phyloP scores from a whole-genome alignment of 1,140 invertebrate genomes.

The Trichomalopsis sarcophagae region DNA sequence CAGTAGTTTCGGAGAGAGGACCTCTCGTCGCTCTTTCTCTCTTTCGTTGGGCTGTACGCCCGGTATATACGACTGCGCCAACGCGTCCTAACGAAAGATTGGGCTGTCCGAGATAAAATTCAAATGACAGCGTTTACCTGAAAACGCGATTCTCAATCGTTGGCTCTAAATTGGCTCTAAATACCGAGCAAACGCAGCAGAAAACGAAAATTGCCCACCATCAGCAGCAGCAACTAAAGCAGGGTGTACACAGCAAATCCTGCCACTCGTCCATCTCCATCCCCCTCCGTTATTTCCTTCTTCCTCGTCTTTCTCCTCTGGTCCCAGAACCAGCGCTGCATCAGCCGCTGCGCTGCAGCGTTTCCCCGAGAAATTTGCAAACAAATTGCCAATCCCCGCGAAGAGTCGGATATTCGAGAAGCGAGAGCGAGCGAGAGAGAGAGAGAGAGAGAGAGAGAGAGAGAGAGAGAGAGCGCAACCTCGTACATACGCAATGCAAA shows the following conservation, averaged over 20 bases:
- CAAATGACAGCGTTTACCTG: too few species aligned
- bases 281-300: background rate
- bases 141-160: too few species aligned
- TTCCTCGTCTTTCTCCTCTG: background rate
- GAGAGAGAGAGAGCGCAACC: background rate
- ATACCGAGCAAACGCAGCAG: too few species aligned
- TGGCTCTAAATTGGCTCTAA: too few species aligned
- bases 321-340: background rate
- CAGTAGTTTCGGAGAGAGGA: background rate
- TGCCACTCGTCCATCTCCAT: background rate
- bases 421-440: background rate
- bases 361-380: constrained; percentile 70
- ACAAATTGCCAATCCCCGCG: constrained; percentile 73
- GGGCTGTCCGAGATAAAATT: too few species aligned
- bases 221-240: background rate
- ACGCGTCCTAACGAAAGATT: background rate
- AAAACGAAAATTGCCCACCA: background rate
- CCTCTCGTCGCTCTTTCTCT: background rate
- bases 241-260: background rate
- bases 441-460: background rate
- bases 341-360: constrained; percentile 7
- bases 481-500: constrained; percentile 35
- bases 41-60: background rate
- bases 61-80: background rate
- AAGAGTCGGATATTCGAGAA: constrained; percentile 61